Conservation (phyloP, 2,888 invertebrate genomes). For the Patella pellucida region DNA sequence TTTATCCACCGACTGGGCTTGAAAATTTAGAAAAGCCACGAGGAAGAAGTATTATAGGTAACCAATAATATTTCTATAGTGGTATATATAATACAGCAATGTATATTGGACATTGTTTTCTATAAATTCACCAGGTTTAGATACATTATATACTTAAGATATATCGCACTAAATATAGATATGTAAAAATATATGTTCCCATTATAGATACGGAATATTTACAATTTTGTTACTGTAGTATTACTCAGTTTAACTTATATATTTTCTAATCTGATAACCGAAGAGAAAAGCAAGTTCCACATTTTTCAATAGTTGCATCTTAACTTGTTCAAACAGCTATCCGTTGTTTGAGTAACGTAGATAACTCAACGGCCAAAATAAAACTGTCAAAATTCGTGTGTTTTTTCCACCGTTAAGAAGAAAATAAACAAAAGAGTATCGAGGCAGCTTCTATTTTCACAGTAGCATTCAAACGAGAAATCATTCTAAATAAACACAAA, state of each 20-base stretch:
- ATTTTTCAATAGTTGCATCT: constrained; percentile 5
- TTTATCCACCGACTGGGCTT: no score
- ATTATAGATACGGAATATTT: background rate
- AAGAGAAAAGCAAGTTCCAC: background rate
- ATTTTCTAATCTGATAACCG: constrained; percentile 1
- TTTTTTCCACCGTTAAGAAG: constrained; percentile 2
- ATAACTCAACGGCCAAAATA: background rate
- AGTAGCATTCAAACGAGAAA: background rate
- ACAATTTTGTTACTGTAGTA: constrained; percentile 4
- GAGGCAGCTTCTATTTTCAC: constrained; percentile 2
- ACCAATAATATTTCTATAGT: no score
- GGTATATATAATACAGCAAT: no score
- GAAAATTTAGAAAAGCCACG: no score
- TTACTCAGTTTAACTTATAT: background rate
- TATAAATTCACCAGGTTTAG: no score
- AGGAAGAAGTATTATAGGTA: no score
- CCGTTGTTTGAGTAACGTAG: background rate
- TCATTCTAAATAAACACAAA: constrained; percentile 5
- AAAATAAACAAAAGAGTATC: constrained; percentile 9
- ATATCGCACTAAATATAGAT: no score
- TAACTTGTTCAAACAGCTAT: background rate
- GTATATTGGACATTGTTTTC: no score
- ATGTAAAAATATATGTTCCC: background rate
- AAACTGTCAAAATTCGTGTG: constrained; percentile 2
- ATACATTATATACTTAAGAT: no score